Evolutionary conservation across 1,140 invertebrate genomes (phyloP), one percentile per base, ranked within the genome.

Genomic region (Pseudobourletiella spinata): DNA sequence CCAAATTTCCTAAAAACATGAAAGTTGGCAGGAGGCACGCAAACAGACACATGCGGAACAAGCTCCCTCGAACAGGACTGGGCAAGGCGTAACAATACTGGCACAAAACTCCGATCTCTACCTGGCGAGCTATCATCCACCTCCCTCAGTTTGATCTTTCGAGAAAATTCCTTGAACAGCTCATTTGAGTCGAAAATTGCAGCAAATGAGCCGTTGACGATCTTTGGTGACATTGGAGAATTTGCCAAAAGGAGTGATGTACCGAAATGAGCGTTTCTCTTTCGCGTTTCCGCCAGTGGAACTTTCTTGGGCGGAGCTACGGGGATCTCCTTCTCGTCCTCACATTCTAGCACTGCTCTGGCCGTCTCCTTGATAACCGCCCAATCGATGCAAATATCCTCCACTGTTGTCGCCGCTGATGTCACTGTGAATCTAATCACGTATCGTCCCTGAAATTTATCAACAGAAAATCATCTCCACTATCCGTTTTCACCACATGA

Each of bases 221-320:
- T 89, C 78, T 97, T 97, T 0, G 95, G 94, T 25, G 92, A 95
- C 85, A 95, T 92, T 1, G 94, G 94, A 24, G 89, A 91, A 75
- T 97, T 96, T 3, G 95, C 86, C 25, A 98, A 76, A 18, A 98
- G 78, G 1, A 94, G 79, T 74, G 92, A 96, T 16, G 94, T 93
- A 11, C 94, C 93, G 72, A 95, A 97, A 50, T 89, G 84, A 62
- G 88, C 71, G 56, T 77, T 76, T 60, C 86, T 71, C 42, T 87
- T 84, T 61, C 86, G 84, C 3, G 87, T 90, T 73, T 92, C 89
- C 86, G 74, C 57, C 28, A 73, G 57, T 54, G 66, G 67, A 26
- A 69, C 61, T 56, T 62, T 62, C 50, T 64, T 70, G 14, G 65
- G 59, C 50, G 61, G 67, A 51, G 46, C 61, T 14, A 61, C 51